A percentile compares a stretch with the other conserved stretches of the same genome.
phyloP scores from a whole-genome alignment of 2,113 vertebrate genomes.

The Strix aluco region DNA sequence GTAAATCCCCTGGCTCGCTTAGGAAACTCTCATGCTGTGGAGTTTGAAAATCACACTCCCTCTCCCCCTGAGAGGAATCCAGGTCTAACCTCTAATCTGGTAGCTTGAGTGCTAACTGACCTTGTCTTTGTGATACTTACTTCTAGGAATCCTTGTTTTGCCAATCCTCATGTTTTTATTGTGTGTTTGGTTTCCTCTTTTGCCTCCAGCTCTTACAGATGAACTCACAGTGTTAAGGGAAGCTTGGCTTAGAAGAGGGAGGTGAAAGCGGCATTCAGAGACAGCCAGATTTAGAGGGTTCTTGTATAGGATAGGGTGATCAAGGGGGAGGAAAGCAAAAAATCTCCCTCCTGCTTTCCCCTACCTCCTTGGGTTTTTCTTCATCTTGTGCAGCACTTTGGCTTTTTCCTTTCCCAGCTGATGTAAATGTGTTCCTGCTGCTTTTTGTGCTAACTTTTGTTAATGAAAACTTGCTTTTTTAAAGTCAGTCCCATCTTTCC shows the following conservation, averaged over 20 bases:
- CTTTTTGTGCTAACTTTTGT: not conserved
- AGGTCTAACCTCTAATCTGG: not conserved
- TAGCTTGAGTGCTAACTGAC: not conserved
- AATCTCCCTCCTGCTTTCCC: not conserved
- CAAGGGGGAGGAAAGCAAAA: conserved; percentile 14
- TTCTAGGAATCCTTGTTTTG: conserved; percentile 29
- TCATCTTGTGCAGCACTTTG: not conserved
- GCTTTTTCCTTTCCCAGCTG: not conserved
- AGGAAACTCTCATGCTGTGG: not conserved
- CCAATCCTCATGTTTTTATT: not conserved
- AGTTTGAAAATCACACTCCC: not conserved
- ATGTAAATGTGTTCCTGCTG: not conserved
- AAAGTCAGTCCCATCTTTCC: not conserved
- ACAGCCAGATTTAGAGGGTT: not conserved
- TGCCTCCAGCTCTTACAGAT: not conserved
- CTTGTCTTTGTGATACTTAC: not conserved
- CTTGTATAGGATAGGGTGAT: not conserved
- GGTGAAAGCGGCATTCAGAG: not conserved
- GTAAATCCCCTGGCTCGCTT: not conserved
- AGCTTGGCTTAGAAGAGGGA: not conserved
- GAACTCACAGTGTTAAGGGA: not conserved
- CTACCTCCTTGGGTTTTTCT: not conserved
- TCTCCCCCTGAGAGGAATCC: not conserved
- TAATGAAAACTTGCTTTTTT: not conserved
- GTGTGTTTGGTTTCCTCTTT: conserved; percentile 38